These are phyloP conservation scores for Drosophila colorata DNA, from an alignment of 2,888 invertebrate species.

Conservation along the genomic window DNA sequence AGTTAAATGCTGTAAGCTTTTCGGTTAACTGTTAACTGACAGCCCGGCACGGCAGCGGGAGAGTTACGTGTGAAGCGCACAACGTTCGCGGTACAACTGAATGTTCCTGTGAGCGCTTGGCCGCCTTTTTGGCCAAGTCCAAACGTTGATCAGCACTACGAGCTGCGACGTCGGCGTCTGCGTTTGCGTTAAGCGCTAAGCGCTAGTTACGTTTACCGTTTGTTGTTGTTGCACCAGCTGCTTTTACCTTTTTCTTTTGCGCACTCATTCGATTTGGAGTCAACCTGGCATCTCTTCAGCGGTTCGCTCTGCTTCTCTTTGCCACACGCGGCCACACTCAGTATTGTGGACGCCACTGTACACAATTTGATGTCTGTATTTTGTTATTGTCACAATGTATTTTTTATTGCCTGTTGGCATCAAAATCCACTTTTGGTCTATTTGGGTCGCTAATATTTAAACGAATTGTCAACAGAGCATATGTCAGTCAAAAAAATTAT, in stretches of 20 bases:
- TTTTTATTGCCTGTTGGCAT: constrained; percentile 54
- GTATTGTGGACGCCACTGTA: constrained; percentile 59
- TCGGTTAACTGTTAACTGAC: constrained; percentile 23
- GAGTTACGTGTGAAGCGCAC: constrained; percentile 82
- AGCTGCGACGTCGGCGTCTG: constrained; percentile 24
- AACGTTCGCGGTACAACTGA: constrained; percentile 85
- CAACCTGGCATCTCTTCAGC: constrained; percentile 39
- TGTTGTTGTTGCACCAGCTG: constrained; percentile 54
- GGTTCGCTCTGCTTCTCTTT: constrained; percentile 22
- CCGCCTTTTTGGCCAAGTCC: constrained; percentile 80
- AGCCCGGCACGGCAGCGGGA: constrained; percentile 31
- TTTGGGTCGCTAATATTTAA: constrained; percentile 68
- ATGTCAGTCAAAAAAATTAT: background rate
- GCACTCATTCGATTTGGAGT: constrained; percentile 57
- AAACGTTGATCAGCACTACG: constrained; percentile 38
- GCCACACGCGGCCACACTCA: constrained; percentile 4
- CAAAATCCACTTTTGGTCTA: constrained; percentile 57
- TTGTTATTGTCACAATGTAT: constrained; percentile 37
- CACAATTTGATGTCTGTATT: constrained; percentile 50
- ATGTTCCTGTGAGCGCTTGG: constrained; percentile 76
- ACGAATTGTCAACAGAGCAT: constrained; percentile 47
- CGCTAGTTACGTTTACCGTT: constrained; percentile 55
- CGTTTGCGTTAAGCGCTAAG: constrained; percentile 47
- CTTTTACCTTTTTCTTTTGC: constrained; percentile 75
- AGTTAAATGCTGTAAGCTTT: constrained; percentile 41